These are phyloP conservation scores for Diceros bicornis DNA, from an alignment of 2,797 vertebrate species.

Conservation along the genomic window DNA sequence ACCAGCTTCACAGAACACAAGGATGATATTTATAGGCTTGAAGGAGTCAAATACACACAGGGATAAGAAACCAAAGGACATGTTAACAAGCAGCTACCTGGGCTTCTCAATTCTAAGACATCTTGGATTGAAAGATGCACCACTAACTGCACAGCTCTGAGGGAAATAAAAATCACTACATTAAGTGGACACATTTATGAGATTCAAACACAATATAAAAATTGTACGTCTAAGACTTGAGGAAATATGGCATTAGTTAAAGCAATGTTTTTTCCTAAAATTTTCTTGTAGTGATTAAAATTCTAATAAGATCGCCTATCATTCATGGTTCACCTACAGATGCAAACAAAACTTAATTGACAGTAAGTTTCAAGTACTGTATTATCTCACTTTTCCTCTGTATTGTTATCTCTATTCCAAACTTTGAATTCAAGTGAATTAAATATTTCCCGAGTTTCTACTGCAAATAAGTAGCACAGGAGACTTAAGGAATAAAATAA, in stretches of 20 bases:
- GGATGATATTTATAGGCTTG: neutral
- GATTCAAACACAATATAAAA: conserved; percentile 29
- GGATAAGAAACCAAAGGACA: conserved; percentile 4
- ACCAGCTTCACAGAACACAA: conserved; percentile 5
- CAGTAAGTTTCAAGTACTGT: neutral
- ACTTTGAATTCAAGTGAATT: neutral
- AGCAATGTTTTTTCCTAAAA: neutral
- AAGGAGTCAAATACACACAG: conserved; percentile 12
- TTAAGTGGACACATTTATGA: neutral
- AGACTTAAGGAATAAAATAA: neutral
- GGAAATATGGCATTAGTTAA: neutral
- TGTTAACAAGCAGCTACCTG: neutral
- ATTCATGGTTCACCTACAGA: neutral
- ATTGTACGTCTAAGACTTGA: neutral
- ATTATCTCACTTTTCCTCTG: neutral
- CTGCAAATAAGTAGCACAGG: neutral
- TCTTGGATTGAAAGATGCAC: neutral
- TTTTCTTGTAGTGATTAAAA: conserved; percentile 38
- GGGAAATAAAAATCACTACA: neutral
- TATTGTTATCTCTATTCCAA: neutral
- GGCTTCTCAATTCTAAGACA: conserved; percentile 8
- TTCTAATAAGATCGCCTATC: neutral
- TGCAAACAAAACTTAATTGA: neutral
- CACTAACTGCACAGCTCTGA: conserved; percentile 4
- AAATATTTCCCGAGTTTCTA: conserved; percentile 21